These are phyloP conservation scores for Diuraphis noxia DNA, from an alignment of 1,140 invertebrate species.

Conservation along the genomic window DNA sequence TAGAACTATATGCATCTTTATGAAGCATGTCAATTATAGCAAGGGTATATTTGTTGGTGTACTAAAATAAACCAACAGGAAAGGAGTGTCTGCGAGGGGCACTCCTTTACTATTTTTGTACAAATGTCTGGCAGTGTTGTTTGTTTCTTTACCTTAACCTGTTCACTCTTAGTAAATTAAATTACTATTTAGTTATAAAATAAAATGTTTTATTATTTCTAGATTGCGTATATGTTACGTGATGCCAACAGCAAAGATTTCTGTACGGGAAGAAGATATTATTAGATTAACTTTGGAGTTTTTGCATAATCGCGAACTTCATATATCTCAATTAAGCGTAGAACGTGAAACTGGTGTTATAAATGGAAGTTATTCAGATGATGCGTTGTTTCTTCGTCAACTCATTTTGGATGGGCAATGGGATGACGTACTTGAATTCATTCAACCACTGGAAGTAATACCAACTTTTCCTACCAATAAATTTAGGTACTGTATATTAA, in stretches of 20 bases:
- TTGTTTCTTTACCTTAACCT: constrained; percentile 48
- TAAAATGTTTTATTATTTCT: constrained; percentile 57
- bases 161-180: not conserved
- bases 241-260: constrained; percentile 81
- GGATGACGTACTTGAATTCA: constrained; percentile 96
- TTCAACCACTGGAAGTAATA: constrained; percentile 87
- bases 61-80: constrained; percentile 51
- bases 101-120: constrained; percentile 54
- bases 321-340: constrained; percentile 87
- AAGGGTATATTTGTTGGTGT: constrained; percentile 35
- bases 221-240: constrained; percentile 70
- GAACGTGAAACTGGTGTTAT: constrained; percentile 95
- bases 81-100: constrained; percentile 42
- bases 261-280: constrained; percentile 87
- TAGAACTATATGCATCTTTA: not conserved
- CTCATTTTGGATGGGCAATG: constrained; percentile 96
- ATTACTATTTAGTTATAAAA: constrained; percentile 3
- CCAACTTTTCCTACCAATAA: constrained; percentile 78
- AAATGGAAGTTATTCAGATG: constrained; percentile 88
- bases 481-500: constrained; percentile 83
- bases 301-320: constrained; percentile 84
- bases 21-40: constrained; percentile 2
- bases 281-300: constrained; percentile 90
- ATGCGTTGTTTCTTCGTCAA: constrained; percentile 89
- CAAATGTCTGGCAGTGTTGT: constrained; percentile 27